phyloP scores from a whole-genome alignment of 2,888 invertebrate species.

The Alviniconcha strummeri region DNA sequence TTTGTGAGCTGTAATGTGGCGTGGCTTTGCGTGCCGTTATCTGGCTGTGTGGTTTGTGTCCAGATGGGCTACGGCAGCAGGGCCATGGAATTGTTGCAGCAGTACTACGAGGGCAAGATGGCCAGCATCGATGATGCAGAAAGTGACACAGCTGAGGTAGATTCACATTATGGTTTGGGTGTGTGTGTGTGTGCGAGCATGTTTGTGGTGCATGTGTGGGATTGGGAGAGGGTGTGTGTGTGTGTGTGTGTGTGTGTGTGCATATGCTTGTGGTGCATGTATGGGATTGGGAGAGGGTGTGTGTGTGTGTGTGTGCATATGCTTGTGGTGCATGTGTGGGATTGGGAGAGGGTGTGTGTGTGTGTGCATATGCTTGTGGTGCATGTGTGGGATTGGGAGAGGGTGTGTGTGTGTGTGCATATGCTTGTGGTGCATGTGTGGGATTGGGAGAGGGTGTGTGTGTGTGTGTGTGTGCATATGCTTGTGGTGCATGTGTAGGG shows the following conservation, averaged over 20 bases:
- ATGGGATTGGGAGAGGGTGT: neutral
- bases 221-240: no score
- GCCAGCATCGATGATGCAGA: slow-evolving; percentile 54
- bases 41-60: neutral
- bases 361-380: neutral
- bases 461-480: neutral
- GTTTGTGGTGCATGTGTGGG: neutral
- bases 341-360: no score
- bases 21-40: no score
- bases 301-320: neutral
- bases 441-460: no score
- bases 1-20: no score
- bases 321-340: neutral
- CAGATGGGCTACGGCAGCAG: slow-evolving; percentile 97
- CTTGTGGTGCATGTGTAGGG: no score
- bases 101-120: slow-evolving; percentile 89
- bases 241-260: neutral
- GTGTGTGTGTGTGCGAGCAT: neutral
- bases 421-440: neutral
- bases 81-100: slow-evolving; percentile 87
- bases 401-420: neutral
- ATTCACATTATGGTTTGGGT: neutral
- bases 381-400: neutral
- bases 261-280: neutral
- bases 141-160: slow-evolving; percentile 25